These are phyloP conservation scores for Pollenia amentaria DNA, from an alignment of 2,888 invertebrate species.

Conservation along the genomic window DNA sequence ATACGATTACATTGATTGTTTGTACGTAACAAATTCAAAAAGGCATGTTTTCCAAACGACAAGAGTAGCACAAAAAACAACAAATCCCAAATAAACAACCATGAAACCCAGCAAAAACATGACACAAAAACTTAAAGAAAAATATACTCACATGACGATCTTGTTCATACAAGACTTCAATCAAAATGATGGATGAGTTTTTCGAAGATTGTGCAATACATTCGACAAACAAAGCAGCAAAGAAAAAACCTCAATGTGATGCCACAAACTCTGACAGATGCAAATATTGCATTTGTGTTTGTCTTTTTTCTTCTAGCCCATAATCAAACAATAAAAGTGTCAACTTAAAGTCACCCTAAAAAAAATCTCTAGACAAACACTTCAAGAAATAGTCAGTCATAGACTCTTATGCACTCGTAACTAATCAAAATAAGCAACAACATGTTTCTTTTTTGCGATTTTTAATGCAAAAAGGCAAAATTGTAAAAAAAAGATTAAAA, in stretches of 20 bases:
- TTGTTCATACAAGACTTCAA: conserved; percentile 76
- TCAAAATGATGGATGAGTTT: conserved; percentile 82
- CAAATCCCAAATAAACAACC: conserved; percentile 62
- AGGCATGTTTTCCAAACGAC: conserved; percentile 28
- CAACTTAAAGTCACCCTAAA: conserved; percentile 68
- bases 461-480: conserved; percentile 28
- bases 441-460: background rate
- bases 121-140: conserved; percentile 20
- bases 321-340: conserved; percentile 76
- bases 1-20: conserved; percentile 57
- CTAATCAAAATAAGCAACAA: conserved; percentile 68
- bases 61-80: conserved; percentile 14
- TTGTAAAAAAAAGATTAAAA: conserved; percentile 37
- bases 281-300: conserved; percentile 60
- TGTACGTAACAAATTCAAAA: background rate
- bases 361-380: conserved; percentile 46
- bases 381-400: conserved; percentile 17
- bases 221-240: conserved; percentile 25
- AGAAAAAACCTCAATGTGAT: conserved; percentile 48
- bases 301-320: conserved; percentile 36
- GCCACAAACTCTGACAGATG: conserved; percentile 70
- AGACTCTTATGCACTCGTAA: conserved; percentile 39
- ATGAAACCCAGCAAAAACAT: conserved; percentile 40
- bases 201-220: conserved; percentile 68
- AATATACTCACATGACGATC: conserved; percentile 54